Evolutionary conservation across 2,888 invertebrate species (phyloP).

Genomic region (Bhutanitis thaidina): DNA sequence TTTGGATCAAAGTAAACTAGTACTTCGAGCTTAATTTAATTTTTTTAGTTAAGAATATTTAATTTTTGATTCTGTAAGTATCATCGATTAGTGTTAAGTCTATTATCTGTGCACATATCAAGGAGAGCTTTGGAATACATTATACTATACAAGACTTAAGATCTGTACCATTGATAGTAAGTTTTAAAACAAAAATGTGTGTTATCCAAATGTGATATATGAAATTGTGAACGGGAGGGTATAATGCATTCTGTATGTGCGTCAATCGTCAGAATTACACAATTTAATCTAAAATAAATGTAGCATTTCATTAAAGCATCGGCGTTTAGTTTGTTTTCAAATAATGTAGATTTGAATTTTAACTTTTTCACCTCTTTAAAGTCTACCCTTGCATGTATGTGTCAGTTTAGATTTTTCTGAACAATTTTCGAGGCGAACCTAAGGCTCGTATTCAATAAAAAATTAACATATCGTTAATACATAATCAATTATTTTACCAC

Average conservation of each 20-base stretch:
- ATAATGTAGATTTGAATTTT: no score
- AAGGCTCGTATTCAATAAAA: no score
- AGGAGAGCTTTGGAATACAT: not conserved
- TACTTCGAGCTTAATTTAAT: slow-evolving; percentile 7
- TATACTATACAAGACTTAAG: not conserved
- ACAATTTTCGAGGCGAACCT: no score
- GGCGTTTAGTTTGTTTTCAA: no score
- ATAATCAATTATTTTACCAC: no score
- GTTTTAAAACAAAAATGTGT: not conserved
- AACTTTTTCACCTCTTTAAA: no score
- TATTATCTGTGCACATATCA: slow-evolving; percentile 9
- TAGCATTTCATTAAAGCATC: no score
- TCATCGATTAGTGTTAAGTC: not conserved
- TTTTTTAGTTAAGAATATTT: slow-evolving; percentile 10
- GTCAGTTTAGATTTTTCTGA: no score
- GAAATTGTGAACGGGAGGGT: not conserved
- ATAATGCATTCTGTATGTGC: not conserved
- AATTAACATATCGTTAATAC: no score
- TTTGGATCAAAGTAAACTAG: slow-evolving; percentile 10
- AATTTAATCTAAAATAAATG: not conserved
- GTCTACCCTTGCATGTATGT: no score
- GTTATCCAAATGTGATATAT: not conserved
- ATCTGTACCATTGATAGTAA: not conserved
- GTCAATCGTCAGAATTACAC: not conserved
- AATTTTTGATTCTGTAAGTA: slow-evolving; percentile 3